A percentile compares a stretch with the other conserved stretches of the same genome.
phyloP scores from a whole-genome alignment of 2,113 vertebrate species.

The Planiliza haematocheilus region DNA sequence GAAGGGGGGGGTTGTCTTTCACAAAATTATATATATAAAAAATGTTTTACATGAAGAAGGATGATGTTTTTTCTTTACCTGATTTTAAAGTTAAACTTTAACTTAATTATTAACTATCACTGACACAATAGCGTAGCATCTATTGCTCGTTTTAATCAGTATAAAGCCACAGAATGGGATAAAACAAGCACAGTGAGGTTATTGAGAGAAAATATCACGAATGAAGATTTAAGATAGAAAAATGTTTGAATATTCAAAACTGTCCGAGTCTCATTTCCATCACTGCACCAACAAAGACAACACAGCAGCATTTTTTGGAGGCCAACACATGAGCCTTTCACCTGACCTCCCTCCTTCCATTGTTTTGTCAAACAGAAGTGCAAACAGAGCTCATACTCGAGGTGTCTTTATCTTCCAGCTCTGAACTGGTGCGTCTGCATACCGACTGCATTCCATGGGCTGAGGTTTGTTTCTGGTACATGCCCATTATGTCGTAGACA shows the following conservation, averaged over 20 bases:
- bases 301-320: too few species aligned
- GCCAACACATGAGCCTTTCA: not conserved
- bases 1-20: too few species aligned
- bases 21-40: too few species aligned
- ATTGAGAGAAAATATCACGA: too few species aligned
- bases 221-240: not conserved
- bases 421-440: conserved; percentile 74
- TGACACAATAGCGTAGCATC: too few species aligned
- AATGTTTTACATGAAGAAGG: too few species aligned
- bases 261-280: not conserved
- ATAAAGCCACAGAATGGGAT: too few species aligned
- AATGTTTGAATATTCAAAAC: conserved; percentile 7
- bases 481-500: not conserved
- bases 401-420: conserved; percentile 12
- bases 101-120: too few species aligned
- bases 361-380: conserved; percentile 1
- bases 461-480: not conserved
- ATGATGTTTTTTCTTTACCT: too few species aligned
- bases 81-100: too few species aligned
- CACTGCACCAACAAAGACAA: fast-evolving
- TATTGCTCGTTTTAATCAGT: too few species aligned
- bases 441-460: conserved; percentile 51
- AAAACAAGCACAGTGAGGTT: not conserved
- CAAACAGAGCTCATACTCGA: not conserved
- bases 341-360: not conserved